Conservation (phyloP, 2,797 vertebrate genomes). For the Coreius guichenoti region DNA sequence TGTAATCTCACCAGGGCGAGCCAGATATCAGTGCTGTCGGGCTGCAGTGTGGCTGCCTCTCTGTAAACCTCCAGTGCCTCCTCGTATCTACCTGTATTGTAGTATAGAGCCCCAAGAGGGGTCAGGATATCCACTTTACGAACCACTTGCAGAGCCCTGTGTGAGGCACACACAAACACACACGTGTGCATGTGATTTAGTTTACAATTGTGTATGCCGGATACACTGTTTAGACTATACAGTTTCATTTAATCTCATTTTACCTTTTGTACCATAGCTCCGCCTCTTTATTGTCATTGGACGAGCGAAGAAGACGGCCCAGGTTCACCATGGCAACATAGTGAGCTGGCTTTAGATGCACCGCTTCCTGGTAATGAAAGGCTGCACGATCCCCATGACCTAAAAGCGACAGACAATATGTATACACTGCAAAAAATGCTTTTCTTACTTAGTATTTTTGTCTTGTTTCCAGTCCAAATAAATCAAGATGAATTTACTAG, state of each 20-base stretch:
- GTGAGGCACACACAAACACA: neutral
- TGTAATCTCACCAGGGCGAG: constrained; percentile 87
- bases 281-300: constrained; percentile 87
- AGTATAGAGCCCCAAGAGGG: constrained; percentile 92
- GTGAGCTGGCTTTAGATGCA: constrained; percentile 87
- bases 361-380: constrained; percentile 89
- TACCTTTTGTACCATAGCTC: constrained; percentile 95
- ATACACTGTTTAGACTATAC: neutral
- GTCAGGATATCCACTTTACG: constrained; percentile 88
- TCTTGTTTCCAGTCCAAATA: too few relatives aligned
- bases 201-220: neutral
- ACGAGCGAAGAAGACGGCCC: constrained; percentile 90
- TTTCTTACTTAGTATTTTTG: too few relatives aligned
- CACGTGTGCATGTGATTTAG: neutral
- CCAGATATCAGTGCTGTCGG: constrained; percentile 84
- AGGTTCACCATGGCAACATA: constrained; percentile 98
- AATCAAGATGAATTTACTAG: too few relatives aligned
- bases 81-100: constrained; percentile 92
- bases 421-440: too few relatives aligned
- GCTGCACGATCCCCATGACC: constrained; percentile 85
- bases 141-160: constrained; percentile 88
- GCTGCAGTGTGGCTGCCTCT: constrained; percentile 85
- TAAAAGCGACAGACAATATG: constrained; percentile 60
- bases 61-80: constrained; percentile 90
- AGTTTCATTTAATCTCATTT: constrained; percentile 48